Conservation (phyloP, 2,888 invertebrate genomes). For the Lydus trimaculatus region DNA sequence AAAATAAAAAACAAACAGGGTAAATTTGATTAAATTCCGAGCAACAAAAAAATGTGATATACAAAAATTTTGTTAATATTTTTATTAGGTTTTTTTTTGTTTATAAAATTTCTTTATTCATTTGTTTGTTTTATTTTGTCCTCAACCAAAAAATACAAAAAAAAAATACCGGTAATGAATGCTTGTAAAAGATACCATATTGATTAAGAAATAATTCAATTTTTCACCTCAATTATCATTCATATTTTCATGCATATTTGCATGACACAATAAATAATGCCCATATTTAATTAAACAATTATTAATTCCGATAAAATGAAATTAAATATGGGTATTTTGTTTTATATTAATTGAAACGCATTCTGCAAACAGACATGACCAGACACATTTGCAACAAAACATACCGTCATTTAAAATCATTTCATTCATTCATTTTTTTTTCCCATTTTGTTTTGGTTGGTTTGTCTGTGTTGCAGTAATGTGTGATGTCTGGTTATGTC, state of each 20-base stretch:
- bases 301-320: background rate
- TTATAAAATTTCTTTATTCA: constrained; percentile 9
- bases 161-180: too few relatives aligned
- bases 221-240: background rate
- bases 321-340: background rate
- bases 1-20: constrained; percentile 1
- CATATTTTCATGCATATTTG: background rate
- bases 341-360: constrained; percentile 41
- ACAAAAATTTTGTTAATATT: constrained; percentile 2
- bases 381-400: constrained; percentile 58
- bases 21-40: constrained; percentile 2
- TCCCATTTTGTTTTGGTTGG: constrained; percentile 40
- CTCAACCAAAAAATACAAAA: background rate
- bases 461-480: constrained; percentile 61
- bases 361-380: constrained; percentile 63
- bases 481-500: constrained; percentile 62
- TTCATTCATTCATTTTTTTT: constrained; percentile 32
- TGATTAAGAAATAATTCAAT: background rate
- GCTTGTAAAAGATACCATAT: too few relatives aligned
- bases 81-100: constrained; percentile 7
- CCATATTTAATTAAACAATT: background rate
- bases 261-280: background rate
- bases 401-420: constrained; percentile 17
- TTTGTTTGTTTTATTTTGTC: constrained; percentile 7
- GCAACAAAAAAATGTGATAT: constrained; percentile 6